phyloP scores from a whole-genome alignment of 2,888 invertebrate genomes.

The Tetranychus piercei region DNA sequence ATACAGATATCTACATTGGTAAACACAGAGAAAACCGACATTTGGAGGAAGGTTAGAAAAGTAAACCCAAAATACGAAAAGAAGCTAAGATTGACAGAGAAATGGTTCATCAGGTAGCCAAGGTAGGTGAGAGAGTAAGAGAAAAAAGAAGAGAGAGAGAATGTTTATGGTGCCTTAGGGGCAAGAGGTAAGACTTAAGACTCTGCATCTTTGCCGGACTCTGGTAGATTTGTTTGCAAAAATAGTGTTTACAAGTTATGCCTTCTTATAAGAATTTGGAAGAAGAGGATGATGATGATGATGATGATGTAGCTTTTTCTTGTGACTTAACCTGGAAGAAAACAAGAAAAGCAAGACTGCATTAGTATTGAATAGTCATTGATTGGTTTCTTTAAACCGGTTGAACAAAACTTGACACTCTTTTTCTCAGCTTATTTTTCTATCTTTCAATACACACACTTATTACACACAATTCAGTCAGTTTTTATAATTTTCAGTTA shows the following conservation, averaged over 20 bases:
- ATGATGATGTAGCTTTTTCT: neutral
- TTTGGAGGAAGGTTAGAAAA: neutral
- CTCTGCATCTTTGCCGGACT: neutral
- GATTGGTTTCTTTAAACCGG: neutral
- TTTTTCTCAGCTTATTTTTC: no score
- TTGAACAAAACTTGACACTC: neutral
- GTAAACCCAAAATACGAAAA: neutral
- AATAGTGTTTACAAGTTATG: neutral
- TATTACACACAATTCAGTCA: no score
- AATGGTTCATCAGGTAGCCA: neutral
- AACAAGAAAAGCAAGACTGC: neutral
- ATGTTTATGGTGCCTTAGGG: neutral
- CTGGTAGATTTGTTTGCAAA: neutral
- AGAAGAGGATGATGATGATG: neutral
- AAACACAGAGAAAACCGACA: neutral
- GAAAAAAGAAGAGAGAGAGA: neutral
- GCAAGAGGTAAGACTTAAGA: neutral
- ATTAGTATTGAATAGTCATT: neutral
- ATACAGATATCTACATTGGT: neutral
- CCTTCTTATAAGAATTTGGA: neutral
- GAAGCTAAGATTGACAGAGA: neutral
- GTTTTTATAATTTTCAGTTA: no score
- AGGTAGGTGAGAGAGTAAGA: slow-evolving; percentile 5
- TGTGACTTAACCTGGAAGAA: neutral
- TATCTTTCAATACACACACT: no score